A percentile compares a stretch with the other conserved stretches of the same genome.
phyloP scores from a whole-genome alignment of 2,797 vertebrate genomes.

The Girardinus metallicus region DNA sequence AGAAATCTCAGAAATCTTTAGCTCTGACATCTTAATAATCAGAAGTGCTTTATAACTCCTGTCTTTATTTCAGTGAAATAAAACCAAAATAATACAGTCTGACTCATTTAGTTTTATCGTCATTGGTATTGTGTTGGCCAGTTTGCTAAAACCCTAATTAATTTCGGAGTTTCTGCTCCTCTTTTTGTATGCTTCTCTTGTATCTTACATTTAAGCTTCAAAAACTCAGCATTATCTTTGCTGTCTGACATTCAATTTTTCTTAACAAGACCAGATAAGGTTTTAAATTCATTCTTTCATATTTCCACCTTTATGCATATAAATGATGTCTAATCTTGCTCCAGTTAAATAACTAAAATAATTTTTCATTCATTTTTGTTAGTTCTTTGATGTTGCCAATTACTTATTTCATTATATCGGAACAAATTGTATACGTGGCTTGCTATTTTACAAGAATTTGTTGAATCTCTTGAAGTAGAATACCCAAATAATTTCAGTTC shows the following conservation, averaged over 20 bases:
- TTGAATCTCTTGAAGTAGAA: neutral
- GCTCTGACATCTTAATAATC: neutral
- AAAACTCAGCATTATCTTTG: neutral
- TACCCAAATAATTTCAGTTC: neutral
- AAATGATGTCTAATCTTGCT: neutral
- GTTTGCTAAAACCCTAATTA: neutral
- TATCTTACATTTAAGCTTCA: neutral
- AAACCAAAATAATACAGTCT: neutral
- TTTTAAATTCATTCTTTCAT: neutral
- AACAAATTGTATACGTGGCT: neutral
- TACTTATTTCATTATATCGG: neutral
- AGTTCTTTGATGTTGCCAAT: neutral
- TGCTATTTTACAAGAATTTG: neutral
- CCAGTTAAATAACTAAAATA: neutral
- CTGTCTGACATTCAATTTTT: neutral
- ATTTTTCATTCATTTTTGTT: neutral
- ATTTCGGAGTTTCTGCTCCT: neutral
- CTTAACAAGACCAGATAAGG: neutral
- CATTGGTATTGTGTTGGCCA: neutral
- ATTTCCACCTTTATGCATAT: neutral
- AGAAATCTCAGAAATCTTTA: neutral
- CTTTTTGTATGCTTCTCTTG: neutral
- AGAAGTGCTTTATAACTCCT: neutral
- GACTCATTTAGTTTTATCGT: neutral
- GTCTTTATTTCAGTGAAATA: neutral